Base-by-base conservation (phyloP, 2,888 invertebrate genomes). In the Macaria liturata region DNA sequence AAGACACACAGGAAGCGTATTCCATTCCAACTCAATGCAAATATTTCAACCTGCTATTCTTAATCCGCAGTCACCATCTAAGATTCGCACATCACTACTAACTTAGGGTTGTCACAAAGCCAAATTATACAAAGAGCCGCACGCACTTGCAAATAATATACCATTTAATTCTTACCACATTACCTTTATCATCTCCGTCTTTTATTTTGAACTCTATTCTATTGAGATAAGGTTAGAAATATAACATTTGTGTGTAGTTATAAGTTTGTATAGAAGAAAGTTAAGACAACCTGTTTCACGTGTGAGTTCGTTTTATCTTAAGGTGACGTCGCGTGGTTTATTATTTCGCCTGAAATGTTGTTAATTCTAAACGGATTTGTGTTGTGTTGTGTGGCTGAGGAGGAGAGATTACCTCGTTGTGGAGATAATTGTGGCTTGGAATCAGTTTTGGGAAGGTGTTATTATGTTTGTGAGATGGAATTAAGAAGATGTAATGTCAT, bases 101-200 rank as follows among this genome's bases (percentile, higher is more conserved):
- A 75, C 72, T 83, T 82, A 85, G 80, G 81, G 82, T 76, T 87
- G 86, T 84, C 83, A 77, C 83, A 76, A 86, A 88, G 86, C 83
- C 82, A 88, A 86, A 87, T 88, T 88, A 88, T 85, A 86, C 83
- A 81, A 84, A 84, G 81, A 84, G 81, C 81, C 81, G 79, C 86
- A 80, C 86, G 77, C 80, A 84, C 81, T 86, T 83, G 85, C 80
- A 76, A 81, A 87, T 86, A 84, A 84, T 83, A 88, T 79, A 81
- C 82, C 83, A 85, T 84, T 85, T 84, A 86, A 83, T 81, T 80
- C 71, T 65, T 69, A 68, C 78, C 74, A 74, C 64, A 57, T 67
- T 74, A 66, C 62, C 39, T 53, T 39, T 60, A 9, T 54, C 34
- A 32, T 44, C 42, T 1, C 4, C 3, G 4, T 54, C 60, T 37